These are phyloP conservation scores for Eudyptes chrysolophus DNA, from an alignment of 2,113 vertebrate species.

Conservation along the genomic window DNA sequence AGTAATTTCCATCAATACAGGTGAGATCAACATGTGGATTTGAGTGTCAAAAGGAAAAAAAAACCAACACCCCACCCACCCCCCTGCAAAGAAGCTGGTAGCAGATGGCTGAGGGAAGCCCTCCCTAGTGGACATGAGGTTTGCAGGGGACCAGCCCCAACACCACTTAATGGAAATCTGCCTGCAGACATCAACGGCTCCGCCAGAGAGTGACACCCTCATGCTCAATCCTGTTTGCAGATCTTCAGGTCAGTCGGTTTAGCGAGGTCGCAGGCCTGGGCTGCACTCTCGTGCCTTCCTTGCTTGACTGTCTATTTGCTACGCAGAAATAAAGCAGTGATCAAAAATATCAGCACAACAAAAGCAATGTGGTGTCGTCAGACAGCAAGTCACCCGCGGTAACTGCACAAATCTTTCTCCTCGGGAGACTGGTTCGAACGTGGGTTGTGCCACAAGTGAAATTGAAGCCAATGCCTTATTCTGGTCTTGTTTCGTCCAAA, in stretches of 20 bases:
- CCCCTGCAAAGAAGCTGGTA: neutral
- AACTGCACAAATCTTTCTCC: neutral
- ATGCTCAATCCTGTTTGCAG: neutral
- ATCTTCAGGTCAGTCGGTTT: neutral
- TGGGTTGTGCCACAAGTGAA: neutral
- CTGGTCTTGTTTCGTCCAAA: neutral
- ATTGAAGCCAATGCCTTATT: neutral
- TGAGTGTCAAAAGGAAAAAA: neutral
- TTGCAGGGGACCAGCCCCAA: neutral
- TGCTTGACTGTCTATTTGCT: neutral
- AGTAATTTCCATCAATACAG: neutral
- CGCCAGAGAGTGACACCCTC: neutral
- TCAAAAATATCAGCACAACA: neutral
- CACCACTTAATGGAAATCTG: neutral
- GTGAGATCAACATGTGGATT: neutral
- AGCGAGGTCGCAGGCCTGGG: neutral
- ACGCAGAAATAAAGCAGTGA: neutral
- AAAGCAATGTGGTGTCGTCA: neutral
- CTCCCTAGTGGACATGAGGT: neutral
- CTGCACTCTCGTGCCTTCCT: neutral
- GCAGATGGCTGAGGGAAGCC: neutral
- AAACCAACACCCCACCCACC: fast-evolving
- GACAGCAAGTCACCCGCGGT: neutral
- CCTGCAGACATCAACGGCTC: neutral
- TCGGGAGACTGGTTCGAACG: fast-evolving